Base-by-base conservation (phyloP, 2,113 vertebrate genomes). In the Etheostoma cragini region DNA sequence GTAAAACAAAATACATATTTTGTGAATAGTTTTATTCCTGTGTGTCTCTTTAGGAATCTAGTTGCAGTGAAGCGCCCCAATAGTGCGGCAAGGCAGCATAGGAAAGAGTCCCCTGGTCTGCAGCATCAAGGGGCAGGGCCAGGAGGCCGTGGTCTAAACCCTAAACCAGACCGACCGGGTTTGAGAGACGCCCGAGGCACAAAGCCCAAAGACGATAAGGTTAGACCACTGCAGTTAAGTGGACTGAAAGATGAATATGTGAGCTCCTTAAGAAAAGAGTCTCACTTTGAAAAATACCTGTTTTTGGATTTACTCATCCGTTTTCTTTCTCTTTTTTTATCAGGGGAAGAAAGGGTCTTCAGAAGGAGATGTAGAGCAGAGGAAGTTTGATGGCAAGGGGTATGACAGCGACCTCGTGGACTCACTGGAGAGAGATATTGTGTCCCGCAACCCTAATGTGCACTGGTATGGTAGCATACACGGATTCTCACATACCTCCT, bases 371-470 rank as follows among this genome's bases (percentile, higher is more conserved):
- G 92, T 82, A 24, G 98, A 98, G 81, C 91, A 97, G 71, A 96
- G 94, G 89, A 98, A 95, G 91, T 99, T 99, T 95, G 98, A 98
- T 87, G 95, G 96, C 69, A 92, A 92, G 0, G 97, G 98, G 74
- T 96, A 98, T 12, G 97, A 99, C 93, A 96, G 95, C 79, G 97
- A 99, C 78, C 90, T 99, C 77, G 94, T 99, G 8, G 97, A 99
- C 72, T 95, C 96, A 13, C 94, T 99, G 54, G 98, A 99, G 88
- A 97, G 97, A 93, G 98, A 99, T 81, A 99, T 99, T n/a, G 95
- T 99, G 19, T 99, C 97, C 66, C 96, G 97, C 80, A 99, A 98
- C 92, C 97, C 96, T n/a, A 98, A 97, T 78, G 94, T 98, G 78
- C 97, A 97, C 81, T 99, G 98, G 98, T 99, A 95, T 83, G 94